Evolutionary conservation across 1,140 invertebrate genomes (phyloP).

Genomic region (Elymnias hypermnestra): DNA sequence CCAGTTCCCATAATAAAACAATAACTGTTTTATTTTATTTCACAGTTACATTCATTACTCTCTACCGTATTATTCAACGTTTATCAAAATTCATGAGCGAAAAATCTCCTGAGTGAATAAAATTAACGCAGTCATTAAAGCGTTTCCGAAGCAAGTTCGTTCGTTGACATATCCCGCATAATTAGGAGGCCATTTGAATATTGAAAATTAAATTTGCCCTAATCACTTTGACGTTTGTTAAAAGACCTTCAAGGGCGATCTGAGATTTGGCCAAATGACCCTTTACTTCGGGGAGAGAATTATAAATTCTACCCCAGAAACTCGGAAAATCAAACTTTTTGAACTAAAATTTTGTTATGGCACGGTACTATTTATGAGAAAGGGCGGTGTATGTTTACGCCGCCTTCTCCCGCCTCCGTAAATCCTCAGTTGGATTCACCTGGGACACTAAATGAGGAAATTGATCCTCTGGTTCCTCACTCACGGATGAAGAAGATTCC

Average conservation of each 20-base stretch:
- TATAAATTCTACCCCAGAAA: neutral
- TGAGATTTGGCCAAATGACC: neutral
- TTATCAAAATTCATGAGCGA: neutral
- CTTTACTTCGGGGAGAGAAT: too few species aligned
- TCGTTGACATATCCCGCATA: slow-evolving; percentile 3
- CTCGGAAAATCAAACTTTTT: neutral
- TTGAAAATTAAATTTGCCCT: neutral
- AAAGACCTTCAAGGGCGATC: neutral
- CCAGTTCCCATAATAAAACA: too few species aligned
- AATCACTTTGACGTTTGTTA: slow-evolving; percentile 4
- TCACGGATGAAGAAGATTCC: too few species aligned
- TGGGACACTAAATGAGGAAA: too few species aligned
- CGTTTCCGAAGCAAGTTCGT: neutral
- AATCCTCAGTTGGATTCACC: too few species aligned
- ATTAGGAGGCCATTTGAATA: neutral
- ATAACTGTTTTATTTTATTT: neutral
- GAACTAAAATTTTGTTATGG: neutral
- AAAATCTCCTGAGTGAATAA: neutral
- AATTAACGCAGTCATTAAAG: neutral
- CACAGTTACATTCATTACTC: neutral
- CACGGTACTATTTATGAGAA: too few species aligned
- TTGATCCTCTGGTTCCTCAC: too few species aligned
- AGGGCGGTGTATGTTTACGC: too few species aligned
- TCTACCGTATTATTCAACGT: neutral
- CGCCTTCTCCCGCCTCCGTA: too few species aligned